Conservation (phyloP, 2,113 vertebrate genomes). For the Lampris incognitus region DNA sequence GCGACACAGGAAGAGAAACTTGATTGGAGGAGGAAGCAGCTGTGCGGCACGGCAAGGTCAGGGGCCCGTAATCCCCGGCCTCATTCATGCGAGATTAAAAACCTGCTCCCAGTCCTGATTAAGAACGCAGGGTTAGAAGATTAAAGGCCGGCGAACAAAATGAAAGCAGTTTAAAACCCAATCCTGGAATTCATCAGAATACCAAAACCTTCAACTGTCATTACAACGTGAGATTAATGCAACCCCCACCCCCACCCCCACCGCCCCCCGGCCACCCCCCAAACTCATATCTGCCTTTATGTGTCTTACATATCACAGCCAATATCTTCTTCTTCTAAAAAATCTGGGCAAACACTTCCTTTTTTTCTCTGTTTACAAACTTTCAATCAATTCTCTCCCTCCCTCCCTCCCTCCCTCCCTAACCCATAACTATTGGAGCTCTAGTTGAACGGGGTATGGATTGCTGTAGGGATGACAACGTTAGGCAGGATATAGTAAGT, state of each 20-base stretch:
- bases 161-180: constrained; percentile 91
- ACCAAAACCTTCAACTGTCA: constrained; percentile 86
- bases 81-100: constrained; percentile 88
- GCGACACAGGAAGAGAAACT: constrained; percentile 61
- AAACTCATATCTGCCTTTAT: constrained; percentile 67
- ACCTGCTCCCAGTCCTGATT: constrained; percentile 89
- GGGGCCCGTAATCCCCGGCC: constrained; percentile 83
- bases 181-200: constrained; percentile 91
- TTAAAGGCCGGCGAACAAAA: constrained; percentile 90
- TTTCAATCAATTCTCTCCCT: neutral
- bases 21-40: constrained; percentile 80
- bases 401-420: neutral
- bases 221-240: constrained; percentile 88
- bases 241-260: constrained; percentile 61
- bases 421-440: too few species aligned
- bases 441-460: too few species aligned
- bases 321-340: constrained; percentile 38
- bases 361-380: neutral
- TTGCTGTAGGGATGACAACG: neutral
- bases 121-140: constrained; percentile 91
- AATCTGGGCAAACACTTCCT: constrained; percentile 23
- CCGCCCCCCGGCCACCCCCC: neutral
- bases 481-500: neutral
- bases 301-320: constrained; percentile 55
- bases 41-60: constrained; percentile 82